These are phyloP conservation scores for Malacoraja senta DNA, from an alignment of 2,797 vertebrate genomes.

Conservation along the genomic window DNA sequence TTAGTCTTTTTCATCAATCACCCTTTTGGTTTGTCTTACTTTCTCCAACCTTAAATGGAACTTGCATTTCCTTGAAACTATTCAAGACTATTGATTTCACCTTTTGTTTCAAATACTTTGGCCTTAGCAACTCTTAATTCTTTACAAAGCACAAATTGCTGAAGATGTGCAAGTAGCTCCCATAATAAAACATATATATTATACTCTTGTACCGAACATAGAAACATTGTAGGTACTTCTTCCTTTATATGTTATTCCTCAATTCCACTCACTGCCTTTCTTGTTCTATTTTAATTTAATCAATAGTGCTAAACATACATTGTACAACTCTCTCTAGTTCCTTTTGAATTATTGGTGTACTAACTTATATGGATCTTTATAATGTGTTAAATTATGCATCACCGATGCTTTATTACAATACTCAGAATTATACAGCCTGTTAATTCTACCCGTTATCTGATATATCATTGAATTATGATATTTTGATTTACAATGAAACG, in stretches of 20 bases:
- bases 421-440: not conserved
- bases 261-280: not conserved
- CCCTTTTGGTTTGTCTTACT: not conserved
- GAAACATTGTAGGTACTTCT: not conserved
- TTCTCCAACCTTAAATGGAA: conserved; percentile 21
- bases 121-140: not conserved
- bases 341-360: not conserved
- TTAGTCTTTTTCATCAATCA: not conserved
- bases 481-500: not conserved
- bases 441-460: not conserved
- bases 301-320: not conserved
- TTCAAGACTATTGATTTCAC: not conserved
- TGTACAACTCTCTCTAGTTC: not conserved
- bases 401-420: not conserved
- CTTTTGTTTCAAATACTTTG: not conserved
- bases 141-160: not conserved
- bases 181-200: not conserved
- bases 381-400: not conserved
- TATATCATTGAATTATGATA: not conserved
- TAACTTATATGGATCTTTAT: not conserved
- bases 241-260: not conserved
- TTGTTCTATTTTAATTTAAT: not conserved
- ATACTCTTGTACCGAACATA: not conserved
- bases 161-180: not conserved
- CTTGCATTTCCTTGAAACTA: not conserved